Conservation (phyloP, 2,113 vertebrate genomes). For the Nycticebus coucang region DNA sequence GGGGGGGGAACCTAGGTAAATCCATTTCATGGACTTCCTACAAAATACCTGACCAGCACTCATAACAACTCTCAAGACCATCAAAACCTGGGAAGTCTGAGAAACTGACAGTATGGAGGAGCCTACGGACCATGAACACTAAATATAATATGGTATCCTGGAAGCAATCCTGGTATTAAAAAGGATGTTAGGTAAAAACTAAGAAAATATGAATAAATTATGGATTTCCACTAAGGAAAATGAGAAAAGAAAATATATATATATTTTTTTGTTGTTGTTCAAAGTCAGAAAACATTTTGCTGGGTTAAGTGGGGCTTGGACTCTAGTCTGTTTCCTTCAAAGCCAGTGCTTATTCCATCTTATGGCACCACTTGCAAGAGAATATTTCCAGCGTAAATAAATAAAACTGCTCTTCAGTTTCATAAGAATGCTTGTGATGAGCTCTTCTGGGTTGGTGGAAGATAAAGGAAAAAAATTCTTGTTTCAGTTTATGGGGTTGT, state of each 20-base stretch:
- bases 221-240: background rate
- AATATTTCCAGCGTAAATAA: background rate
- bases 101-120: background rate
- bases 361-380: background rate
- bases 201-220: background rate
- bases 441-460: background rate
- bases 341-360: background rate
- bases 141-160: background rate
- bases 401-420: background rate
- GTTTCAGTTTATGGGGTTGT: background rate
- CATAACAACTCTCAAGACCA: background rate
- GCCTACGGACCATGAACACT: background rate
- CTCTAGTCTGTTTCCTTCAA: background rate
- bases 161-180: background rate
- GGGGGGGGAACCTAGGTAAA: too few species aligned
- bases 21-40: background rate
- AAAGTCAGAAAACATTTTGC: background rate
- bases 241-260: too few species aligned
- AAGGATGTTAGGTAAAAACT: background rate
- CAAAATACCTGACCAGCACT: background rate
- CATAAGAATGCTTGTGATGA: background rate
- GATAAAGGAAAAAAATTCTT: background rate
- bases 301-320: background rate
- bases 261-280: background rate
- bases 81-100: background rate